Percentiles rank a stretch among this genome's conserved stretches.
Conservation (phyloP, 2,888 invertebrate species). For the Herminia tarsipennalis region DNA sequence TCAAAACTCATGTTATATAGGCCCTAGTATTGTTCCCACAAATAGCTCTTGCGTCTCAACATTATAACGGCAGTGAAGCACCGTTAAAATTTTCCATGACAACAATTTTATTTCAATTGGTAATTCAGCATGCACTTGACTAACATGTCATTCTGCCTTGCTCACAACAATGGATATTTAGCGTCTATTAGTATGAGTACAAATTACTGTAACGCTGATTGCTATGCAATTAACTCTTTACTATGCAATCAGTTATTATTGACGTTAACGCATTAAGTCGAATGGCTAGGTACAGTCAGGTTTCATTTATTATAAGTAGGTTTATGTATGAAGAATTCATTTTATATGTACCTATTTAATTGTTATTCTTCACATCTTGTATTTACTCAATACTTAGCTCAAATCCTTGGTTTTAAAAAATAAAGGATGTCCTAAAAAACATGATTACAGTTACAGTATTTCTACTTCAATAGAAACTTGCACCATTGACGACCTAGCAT, state of each 20-base stretch:
- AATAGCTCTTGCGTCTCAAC: neutral
- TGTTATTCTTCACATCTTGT: too few relatives aligned
- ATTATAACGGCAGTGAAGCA: neutral
- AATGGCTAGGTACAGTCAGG: constrained; percentile 5
- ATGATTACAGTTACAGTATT: too few relatives aligned
- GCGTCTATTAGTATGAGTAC: constrained; percentile 1
- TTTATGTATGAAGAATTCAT: neutral
- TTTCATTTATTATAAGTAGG: neutral
- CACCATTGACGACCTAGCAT: too few relatives aligned
- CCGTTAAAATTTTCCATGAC: constrained; percentile 3
- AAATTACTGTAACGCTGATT: constrained; percentile 6
- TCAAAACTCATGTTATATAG: neutral
- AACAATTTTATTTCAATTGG: constrained; percentile 4
- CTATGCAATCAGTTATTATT: constrained; percentile 5
- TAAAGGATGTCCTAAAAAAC: too few relatives aligned
- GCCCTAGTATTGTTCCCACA: constrained; percentile 1
- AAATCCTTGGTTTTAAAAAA: too few relatives aligned
- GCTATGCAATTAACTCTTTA: constrained; percentile 9
- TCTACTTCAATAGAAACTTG: too few relatives aligned
- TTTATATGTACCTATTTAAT: neutral
- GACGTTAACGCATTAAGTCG: constrained; percentile 2
- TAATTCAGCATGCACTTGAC: neutral
- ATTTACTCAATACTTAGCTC: too few relatives aligned
- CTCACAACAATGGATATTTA: constrained; percentile 15
- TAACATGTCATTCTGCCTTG: constrained; percentile 2